Conservation (phyloP, 2,888 invertebrate genomes). For the Troides aeacus region DNA sequence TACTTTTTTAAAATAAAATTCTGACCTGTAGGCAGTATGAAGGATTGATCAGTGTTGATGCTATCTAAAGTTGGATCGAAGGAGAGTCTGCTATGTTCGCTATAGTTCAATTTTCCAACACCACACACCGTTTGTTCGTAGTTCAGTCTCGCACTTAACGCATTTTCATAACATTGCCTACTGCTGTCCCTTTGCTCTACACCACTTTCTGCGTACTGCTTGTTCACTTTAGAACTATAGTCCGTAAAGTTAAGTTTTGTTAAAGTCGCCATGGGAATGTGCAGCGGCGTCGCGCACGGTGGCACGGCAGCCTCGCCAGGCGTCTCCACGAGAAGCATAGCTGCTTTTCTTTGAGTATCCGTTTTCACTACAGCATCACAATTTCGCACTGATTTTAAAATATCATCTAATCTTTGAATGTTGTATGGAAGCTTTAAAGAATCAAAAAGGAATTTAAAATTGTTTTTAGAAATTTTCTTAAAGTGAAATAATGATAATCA, state of each 20-base stretch:
- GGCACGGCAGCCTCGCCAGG: slow-evolving; percentile 86
- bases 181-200: slow-evolving; percentile 57
- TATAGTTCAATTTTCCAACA: slow-evolving; percentile 60
- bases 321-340: slow-evolving; percentile 88
- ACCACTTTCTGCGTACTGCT: slow-evolving; percentile 55
- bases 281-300: slow-evolving; percentile 69
- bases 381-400: slow-evolving; percentile 53
- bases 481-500: slow-evolving; percentile 33
- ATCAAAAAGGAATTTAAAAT: slow-evolving; percentile 1
- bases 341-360: slow-evolving; percentile 73
- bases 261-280: slow-evolving; percentile 71
- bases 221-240: slow-evolving; percentile 74
- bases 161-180: slow-evolving; percentile 66
- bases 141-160: slow-evolving; percentile 61
- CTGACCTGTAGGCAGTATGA: slow-evolving; percentile 63
- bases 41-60: slow-evolving; percentile 62
- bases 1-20: background rate
- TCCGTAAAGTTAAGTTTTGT: slow-evolving; percentile 73
- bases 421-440: slow-evolving; percentile 21
- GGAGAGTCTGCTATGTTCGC: slow-evolving; percentile 63
- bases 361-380: slow-evolving; percentile 53
- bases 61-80: slow-evolving; percentile 64
- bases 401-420: slow-evolving; percentile 33
- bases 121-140: slow-evolving; percentile 64
- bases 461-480: slow-evolving; percentile 27